Evolutionary conservation across 2,797 vertebrate species (phyloP).

Genomic region (Muraenolepis orangiensis): DNA sequence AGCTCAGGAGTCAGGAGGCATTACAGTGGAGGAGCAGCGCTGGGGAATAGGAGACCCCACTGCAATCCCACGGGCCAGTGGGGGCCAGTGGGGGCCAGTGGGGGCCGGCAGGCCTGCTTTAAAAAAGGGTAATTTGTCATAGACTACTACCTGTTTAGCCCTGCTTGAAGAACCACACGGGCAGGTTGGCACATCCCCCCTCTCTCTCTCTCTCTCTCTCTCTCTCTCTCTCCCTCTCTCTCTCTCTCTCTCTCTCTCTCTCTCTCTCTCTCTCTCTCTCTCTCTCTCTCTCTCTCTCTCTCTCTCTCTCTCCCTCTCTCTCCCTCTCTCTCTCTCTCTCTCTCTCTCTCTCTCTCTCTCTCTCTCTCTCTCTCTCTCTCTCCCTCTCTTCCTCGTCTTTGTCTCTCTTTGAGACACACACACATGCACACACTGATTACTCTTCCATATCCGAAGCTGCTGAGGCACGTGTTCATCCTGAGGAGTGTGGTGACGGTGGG

Average conservation of each 20-base stretch:
- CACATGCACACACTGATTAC: neutral
- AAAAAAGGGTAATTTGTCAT: constrained; percentile 53
- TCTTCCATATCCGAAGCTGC: neutral
- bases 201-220: no score
- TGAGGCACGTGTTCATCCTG: neutral
- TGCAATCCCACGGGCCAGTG: constrained; percentile 20
- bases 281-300: no score
- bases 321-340: neutral
- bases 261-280: no score
- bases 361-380: no score
- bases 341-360: no score
- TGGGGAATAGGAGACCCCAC: constrained; percentile 24
- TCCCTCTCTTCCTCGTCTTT: neutral
- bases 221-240: no score
- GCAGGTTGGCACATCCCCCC: no score
- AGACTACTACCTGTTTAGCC: constrained; percentile 46
- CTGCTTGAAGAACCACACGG: neutral
- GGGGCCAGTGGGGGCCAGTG: no score
- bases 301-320: neutral
- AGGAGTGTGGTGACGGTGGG: neutral
- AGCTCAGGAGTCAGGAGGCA: constrained; percentile 33
- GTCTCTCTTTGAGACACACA: neutral
- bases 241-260: no score
- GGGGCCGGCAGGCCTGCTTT: constrained; percentile 28
- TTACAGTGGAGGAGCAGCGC: constrained; percentile 33